Evolutionary conservation across 2,888 invertebrate genomes (phyloP).

Genomic region (Spatulosminthurus flaviceps): DNA sequence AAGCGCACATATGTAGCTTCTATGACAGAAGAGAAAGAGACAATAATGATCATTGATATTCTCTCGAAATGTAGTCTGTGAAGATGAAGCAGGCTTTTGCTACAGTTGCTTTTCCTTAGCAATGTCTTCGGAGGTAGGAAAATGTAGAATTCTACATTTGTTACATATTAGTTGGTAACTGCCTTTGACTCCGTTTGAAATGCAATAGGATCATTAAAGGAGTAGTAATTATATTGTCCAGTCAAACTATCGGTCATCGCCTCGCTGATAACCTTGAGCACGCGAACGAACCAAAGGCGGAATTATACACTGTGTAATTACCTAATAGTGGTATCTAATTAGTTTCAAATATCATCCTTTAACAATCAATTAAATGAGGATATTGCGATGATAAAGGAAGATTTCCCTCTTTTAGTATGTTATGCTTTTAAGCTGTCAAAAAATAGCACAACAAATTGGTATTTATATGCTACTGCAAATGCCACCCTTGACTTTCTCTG

Average conservation of each 20-base stretch:
- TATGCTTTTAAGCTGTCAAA: neutral
- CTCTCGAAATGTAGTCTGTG: too few species aligned
- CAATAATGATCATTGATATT: too few species aligned
- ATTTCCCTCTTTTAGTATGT: neutral
- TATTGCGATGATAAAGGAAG: neutral
- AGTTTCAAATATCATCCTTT: conserved; percentile 4
- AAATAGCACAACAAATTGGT: too few species aligned
- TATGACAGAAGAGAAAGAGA: too few species aligned
- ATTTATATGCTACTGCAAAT: too few species aligned
- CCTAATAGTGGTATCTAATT: conserved; percentile 22
- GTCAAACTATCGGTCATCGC: conserved; percentile 25
- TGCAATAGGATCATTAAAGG: conserved; percentile 26
- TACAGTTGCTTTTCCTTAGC: too few species aligned
- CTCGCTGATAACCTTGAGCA: conserved; percentile 26
- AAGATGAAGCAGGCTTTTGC: too few species aligned
- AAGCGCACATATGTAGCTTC: too few species aligned
- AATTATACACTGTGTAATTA: conserved; percentile 23
- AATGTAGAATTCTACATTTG: too few species aligned
- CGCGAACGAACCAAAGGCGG: conserved; percentile 10
- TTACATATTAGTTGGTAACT: neutral
- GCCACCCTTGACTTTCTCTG: too few species aligned
- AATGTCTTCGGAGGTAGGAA: too few species aligned
- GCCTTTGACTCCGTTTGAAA: neutral
- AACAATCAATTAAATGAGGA: neutral
- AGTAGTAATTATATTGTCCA: conserved; percentile 30